Base-by-base conservation (phyloP, 2,888 invertebrate species). In the Pseudococcus jackbeardsleyi region DNA sequence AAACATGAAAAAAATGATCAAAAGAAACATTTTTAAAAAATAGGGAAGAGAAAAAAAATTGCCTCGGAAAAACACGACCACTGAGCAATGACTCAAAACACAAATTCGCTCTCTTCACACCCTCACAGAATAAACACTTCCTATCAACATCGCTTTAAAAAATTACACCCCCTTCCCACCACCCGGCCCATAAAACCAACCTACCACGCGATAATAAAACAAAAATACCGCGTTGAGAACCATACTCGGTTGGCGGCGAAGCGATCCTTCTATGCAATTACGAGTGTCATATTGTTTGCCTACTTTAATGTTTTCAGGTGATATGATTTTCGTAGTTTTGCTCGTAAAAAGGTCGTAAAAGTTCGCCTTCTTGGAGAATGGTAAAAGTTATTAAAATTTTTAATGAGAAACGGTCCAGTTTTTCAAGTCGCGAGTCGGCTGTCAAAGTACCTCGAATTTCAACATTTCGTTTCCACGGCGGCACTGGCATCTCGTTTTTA, bases 321-420 rank as follows among this genome's bases (percentile, higher is more conserved):
- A 54, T 85, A 48, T n/a, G 4, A 54, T 39, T 50, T 26, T 26
- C 19, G 59, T 50, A 39, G 9, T 39, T 85, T 39, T 0, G 50
- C 42, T 19, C 50, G 68, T 72, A 72, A 72, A 72, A 72, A 26
- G 33, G 12, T 72, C 33, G 33, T 72, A 72, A 72, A 72, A 72
- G 68, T 33, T 72, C 15, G 9, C 6, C 68, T 3, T 72, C 33
- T 26, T 72, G 26, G 68, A 72, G 15, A 72, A 72, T 15, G 33
- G 3, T 72, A 11, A 26, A 72, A 72, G 68, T 26, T 72, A 72
- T 72, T 72, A 72, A 72, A 72, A 72, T 72, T 72, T 59, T 72
- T 26, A 72, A 72, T 26, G 33, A 26, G 68, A 26, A 26, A 72
- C 26, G 68, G 26, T 72, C 68, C 19, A 72, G 15, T 33, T 72